Percentiles rank a stretch among this genome's conserved stretches.
Evolutionary conservation across 2,888 invertebrate species (phyloP).

Genomic region (Cheilosia vernalis): DNA sequence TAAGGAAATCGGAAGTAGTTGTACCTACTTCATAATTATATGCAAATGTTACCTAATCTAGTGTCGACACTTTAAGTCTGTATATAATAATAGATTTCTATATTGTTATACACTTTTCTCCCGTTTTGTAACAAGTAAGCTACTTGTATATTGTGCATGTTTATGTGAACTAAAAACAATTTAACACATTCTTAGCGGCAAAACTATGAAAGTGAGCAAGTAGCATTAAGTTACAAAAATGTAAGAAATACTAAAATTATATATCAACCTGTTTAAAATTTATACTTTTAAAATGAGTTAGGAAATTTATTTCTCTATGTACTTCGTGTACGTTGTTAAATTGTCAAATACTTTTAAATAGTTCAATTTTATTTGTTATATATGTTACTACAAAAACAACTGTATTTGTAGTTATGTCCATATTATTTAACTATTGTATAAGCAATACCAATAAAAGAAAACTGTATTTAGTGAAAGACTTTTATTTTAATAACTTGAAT

Average conservation of each 20-base stretch:
- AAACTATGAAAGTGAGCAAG: neutral
- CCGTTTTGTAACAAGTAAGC: constrained; percentile 40
- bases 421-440: constrained; percentile 63
- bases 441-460: constrained; percentile 60
- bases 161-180: constrained; percentile 17
- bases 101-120: constrained; percentile 54
- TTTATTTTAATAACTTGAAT: neutral
- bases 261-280: constrained; percentile 46
- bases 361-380: constrained; percentile 43
- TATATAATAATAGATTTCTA: constrained; percentile 65
- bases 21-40: constrained; percentile 14
- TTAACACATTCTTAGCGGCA: constrained; percentile 8
- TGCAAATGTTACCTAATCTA: constrained; percentile 42
- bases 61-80: constrained; percentile 48
- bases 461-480: constrained; percentile 47
- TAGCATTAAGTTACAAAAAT: neutral
- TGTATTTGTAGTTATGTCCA: constrained; percentile 44
- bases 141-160: constrained; percentile 11
- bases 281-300: constrained; percentile 17
- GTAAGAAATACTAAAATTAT: constrained; percentile 22
- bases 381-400: constrained; percentile 9
- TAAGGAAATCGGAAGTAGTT: constrained; percentile 5
- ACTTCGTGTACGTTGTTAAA: constrained; percentile 59
- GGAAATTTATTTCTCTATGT: constrained; percentile 38
- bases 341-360: constrained; percentile 47